These are phyloP conservation scores for Daubentonia madagascariensis DNA, from an alignment of 2,113 vertebrate genomes.

Conservation along the genomic window DNA sequence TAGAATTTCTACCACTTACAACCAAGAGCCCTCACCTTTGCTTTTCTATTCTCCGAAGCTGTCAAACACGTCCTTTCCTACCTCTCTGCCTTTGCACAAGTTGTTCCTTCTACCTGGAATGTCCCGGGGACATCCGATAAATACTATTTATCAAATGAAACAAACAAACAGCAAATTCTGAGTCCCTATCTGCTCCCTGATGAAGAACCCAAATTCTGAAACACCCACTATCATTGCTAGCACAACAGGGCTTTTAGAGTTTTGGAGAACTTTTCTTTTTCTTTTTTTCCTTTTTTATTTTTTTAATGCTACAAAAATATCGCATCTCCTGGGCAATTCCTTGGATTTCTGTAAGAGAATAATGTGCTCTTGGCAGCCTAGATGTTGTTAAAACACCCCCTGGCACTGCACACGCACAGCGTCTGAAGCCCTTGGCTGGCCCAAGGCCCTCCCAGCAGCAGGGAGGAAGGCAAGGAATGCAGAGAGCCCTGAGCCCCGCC, in stretches of 20 bases:
- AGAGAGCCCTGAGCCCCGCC: not conserved
- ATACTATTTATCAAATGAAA: not conserved
- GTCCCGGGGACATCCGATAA: too few species aligned
- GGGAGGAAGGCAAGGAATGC: not conserved
- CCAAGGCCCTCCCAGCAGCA: not conserved
- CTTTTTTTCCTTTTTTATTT: not conserved
- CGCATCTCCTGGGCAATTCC: constrained; percentile 25
- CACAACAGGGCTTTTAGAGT: not conserved
- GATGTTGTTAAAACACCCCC: constrained; percentile 32
- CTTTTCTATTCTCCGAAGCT: not conserved
- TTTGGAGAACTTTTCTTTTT: not conserved
- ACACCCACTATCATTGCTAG: not conserved
- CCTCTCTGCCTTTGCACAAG: not conserved
- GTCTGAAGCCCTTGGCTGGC: not conserved
- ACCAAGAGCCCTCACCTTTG: not conserved
- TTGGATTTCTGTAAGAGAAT: constrained; percentile 45
- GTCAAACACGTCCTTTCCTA: not conserved
- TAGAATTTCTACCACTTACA: not conserved
- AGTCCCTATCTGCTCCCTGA: not conserved
- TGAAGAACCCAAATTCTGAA: not conserved
- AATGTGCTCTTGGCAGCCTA: constrained; percentile 39
- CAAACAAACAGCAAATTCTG: not conserved
- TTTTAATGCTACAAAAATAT: constrained; percentile 32
- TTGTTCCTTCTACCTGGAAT: not conserved
- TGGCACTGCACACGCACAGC: not conserved